Percentiles rank a stretch among this genome's conserved stretches.
Conservation (phyloP, 2,797 vertebrate species). For the Cryptoprocta ferox region DNA sequence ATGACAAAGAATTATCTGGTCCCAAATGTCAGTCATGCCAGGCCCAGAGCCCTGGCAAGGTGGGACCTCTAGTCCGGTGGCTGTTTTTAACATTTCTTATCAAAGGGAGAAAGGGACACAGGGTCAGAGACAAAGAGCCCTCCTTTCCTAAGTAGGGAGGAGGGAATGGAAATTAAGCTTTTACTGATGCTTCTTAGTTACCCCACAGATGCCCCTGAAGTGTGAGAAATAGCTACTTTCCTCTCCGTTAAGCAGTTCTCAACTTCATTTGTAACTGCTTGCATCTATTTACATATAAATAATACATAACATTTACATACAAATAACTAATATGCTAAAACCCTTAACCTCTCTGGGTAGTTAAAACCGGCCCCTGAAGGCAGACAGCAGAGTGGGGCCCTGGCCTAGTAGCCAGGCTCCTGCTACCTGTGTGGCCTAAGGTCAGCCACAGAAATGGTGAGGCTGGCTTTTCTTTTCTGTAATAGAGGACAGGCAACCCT, state of each 20-base stretch:
- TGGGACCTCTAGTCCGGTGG: too few relatives aligned
- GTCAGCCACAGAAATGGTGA: neutral
- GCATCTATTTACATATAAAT: slow-evolving; percentile 57
- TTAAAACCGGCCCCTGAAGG: neutral
- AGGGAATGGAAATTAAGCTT: slow-evolving; percentile 20
- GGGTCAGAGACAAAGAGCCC: neutral
- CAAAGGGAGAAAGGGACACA: too few relatives aligned
- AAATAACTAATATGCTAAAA: neutral
- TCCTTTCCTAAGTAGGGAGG: neutral
- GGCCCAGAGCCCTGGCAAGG: neutral
- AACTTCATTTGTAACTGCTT: slow-evolving; percentile 47
- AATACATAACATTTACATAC: slow-evolving; percentile 46
- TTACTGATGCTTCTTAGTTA: neutral
- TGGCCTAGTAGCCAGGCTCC: neutral
- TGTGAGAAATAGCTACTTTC: neutral
- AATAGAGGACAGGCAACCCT: neutral
- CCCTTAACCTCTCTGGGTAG: neutral
- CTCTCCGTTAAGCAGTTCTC: neutral
- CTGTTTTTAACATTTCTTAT: neutral
- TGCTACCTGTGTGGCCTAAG: neutral
- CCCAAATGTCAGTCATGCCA: neutral
- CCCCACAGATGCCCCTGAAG: neutral
- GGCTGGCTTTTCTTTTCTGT: neutral
- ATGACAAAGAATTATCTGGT: neutral
- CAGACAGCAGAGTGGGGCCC: neutral